Evolutionary conservation across 2,113 vertebrate genomes (phyloP), one percentile per base, ranked within the genome.

Genomic region (Grammomys surdaster): DNA sequence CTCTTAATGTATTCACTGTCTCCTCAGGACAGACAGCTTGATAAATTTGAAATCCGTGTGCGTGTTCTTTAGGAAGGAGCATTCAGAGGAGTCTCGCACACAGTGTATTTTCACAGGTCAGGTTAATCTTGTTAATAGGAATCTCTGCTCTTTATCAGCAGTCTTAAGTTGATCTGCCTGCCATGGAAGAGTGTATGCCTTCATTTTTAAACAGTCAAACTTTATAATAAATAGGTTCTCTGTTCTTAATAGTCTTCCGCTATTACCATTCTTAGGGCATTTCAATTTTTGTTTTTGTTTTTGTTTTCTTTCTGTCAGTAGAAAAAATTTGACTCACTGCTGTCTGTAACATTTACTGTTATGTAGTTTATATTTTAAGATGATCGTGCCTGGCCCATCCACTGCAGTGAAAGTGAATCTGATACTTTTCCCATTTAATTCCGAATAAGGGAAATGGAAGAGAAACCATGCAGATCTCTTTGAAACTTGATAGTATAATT

Each of bases 281-380:
- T 89, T 33, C 36, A 94, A 0, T 60, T 67, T 28, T 67, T 67
- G 10, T 67, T 92, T 28, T 95, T 96, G 87, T 89, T 93, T 96
- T 98, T 92, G 67, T 95, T 93, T 96, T 97, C 92, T 91, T 97
- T 97, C 78, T 87, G 78, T 97, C 75, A 95, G 69, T 77, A 96
- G 89, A 95, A 96, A 96, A 96, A 95, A 88, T 93, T 78, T 31
- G 81, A 80, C 88, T 93, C 92, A 67, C 86, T 86, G 82, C 89
- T 91, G 78, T 92, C 89, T 48, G 86, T 46, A 93, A 36, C 72
- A 51, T 84, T 95, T 91, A 77, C 63, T 72, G 93, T 92, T 92
- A 43, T 46, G 67, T 48, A 86, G 60, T 92, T 31, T 94, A 89
- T 93, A 75, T 87, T 93, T 97, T 63, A 92, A 88, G 65, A 33